A percentile compares a stretch with the other conserved stretches of the same genome.
phyloP scores from a whole-genome alignment of 1,140 invertebrate species.

The Meloidogyne exigua region DNA sequence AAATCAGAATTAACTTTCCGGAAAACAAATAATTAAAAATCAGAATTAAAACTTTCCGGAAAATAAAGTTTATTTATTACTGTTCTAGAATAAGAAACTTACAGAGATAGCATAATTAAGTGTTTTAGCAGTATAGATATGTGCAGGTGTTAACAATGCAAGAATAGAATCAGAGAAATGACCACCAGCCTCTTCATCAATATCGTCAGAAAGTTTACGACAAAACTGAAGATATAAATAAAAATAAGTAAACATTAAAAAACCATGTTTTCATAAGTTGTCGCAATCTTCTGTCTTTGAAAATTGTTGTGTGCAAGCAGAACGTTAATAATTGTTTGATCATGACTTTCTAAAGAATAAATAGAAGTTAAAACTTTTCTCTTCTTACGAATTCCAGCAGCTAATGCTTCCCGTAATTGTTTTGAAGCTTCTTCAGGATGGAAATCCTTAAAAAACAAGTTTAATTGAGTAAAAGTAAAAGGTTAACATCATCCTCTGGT shows the following conservation, averaged over 20 bases:
- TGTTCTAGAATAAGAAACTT: neutral
- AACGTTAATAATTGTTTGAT: conserved; percentile 47
- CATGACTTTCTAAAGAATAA: conserved; percentile 41
- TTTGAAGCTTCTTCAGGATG: conserved; percentile 53
- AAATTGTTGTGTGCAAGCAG: conserved; percentile 49
- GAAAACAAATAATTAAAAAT: no score
- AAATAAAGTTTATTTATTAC: no score
- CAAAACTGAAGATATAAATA: conserved; percentile 21
- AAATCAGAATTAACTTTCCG: no score
- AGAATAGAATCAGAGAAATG: conserved; percentile 48
- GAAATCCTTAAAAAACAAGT: conserved; percentile 33
- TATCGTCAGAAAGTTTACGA: conserved; percentile 42
- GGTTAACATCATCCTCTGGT: conserved; percentile 46
- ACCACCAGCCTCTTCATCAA: conserved; percentile 51
- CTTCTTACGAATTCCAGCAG: conserved; percentile 46
- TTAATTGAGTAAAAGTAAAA: neutral
- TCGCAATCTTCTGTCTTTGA: conserved; percentile 49
- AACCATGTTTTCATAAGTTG: conserved; percentile 50
- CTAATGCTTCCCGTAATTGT: conserved; percentile 37
- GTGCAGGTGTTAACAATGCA: conserved; percentile 43
- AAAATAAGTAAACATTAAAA: neutral
- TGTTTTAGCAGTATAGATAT: conserved; percentile 45
- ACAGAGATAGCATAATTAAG: conserved; percentile 44
- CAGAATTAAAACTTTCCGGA: no score
- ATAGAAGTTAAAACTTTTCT: neutral